These are phyloP conservation scores for Engraulis encrasicolus DNA, from an alignment of 2,113 vertebrate species.

Conservation along the genomic window DNA sequence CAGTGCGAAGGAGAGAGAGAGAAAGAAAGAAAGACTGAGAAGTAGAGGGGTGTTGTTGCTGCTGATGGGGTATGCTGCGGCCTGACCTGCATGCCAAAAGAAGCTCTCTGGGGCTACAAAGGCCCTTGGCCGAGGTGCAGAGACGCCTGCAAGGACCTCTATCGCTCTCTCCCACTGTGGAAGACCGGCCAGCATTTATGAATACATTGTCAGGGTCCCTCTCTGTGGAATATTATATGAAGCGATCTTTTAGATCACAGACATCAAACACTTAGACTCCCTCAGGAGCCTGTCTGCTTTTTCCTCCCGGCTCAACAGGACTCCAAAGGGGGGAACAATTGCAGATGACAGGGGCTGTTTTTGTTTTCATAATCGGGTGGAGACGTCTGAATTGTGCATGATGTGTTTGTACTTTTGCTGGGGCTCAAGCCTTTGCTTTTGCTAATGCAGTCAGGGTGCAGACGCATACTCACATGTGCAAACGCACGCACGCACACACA, in stretches of 20 bases:
- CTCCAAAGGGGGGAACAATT: neutral
- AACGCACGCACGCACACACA: too few relatives aligned
- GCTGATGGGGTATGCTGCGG: neutral
- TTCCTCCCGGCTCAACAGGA: neutral
- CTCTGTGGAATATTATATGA: neutral
- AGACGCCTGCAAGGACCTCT: conserved; percentile 9
- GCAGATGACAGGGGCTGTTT: neutral
- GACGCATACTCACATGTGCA: too few relatives aligned
- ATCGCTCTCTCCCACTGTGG: neutral
- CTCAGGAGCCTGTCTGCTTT: neutral
- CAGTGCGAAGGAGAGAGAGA: too few relatives aligned
- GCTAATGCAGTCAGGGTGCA: neutral
- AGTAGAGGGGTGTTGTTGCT: neutral
- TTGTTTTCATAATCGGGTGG: neutral
- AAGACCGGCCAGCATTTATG: neutral
- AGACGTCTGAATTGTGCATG: neutral
- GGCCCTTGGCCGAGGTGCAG: conserved; percentile 13
- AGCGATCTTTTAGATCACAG: neutral
- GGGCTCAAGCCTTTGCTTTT: neutral
- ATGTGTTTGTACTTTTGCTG: neutral
- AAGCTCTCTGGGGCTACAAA: conserved; percentile 36
- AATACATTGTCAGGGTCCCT: neutral
- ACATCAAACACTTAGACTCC: conserved; percentile 14
- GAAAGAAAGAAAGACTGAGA: neutral
- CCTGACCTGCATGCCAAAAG: conserved; percentile 42